Percentiles rank a stretch among this genome's conserved stretches.
These are phyloP conservation scores for Pangasius sanitwongsei DNA, from an alignment of 2,797 vertebrate species.

Conservation along the genomic window DNA sequence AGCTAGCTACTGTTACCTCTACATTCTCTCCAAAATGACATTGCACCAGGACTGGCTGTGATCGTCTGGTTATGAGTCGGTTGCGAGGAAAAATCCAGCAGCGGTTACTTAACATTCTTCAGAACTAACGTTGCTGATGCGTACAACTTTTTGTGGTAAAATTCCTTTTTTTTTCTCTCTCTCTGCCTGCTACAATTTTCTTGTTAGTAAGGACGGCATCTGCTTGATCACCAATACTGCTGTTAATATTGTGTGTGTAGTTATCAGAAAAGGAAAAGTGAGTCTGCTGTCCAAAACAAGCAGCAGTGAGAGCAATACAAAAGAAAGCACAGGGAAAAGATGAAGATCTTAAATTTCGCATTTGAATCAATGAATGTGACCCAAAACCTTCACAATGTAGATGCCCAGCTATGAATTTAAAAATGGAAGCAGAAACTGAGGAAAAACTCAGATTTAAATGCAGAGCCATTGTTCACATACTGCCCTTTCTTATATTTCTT, in stretches of 20 bases:
- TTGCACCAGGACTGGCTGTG: background rate
- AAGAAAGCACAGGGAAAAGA: background rate
- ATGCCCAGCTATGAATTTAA: background rate
- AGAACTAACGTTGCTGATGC: background rate
- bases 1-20: background rate
- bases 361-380: background rate
- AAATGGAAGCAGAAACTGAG: background rate
- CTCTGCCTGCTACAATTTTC: background rate
- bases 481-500: background rate
- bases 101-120: background rate
- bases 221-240: background rate
- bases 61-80: background rate
- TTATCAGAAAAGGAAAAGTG: background rate
- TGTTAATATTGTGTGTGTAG: background rate
- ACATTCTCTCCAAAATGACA: background rate
- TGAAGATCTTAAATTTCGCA: background rate
- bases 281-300: background rate
- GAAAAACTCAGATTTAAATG: background rate
- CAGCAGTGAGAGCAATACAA: background rate
- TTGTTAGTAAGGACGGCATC: background rate
- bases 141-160: background rate
- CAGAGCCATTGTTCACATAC: background rate
- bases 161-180: background rate
- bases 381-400: background rate
- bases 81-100: background rate